Evolutionary conservation across 2,797 vertebrate species (phyloP).

Genomic region (Valencia hispanica): DNA sequence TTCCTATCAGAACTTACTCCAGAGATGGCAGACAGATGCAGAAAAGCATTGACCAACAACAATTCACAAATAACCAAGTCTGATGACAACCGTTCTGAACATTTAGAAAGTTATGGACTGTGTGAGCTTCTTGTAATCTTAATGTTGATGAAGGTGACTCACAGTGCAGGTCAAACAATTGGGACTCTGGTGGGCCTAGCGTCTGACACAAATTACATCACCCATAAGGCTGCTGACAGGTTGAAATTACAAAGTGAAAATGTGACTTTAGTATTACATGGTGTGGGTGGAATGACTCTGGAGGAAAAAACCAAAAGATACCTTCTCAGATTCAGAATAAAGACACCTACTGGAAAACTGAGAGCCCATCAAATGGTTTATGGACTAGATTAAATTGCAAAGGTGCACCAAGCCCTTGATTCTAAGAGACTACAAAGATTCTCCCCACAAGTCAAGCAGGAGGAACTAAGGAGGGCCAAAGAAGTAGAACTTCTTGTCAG

Average conservation of each 20-base stretch:
- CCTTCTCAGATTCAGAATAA: too few species aligned
- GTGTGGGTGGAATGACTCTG: too few species aligned
- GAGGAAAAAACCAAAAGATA: too few species aligned
- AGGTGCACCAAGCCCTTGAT: conserved; percentile 24
- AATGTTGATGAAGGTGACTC: conserved; percentile 27
- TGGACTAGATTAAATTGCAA: not conserved
- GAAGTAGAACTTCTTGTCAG: not conserved
- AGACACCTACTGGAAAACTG: conserved; percentile 2
- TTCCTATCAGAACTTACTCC: not conserved
- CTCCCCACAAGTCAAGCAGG: too few species aligned
- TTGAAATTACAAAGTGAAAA: too few species aligned
- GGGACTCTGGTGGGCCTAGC: conserved; percentile 3
- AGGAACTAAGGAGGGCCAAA: conserved; percentile 6
- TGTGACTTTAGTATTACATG: too few species aligned
- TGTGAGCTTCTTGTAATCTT: conserved; percentile 18
- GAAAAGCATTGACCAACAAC: not conserved
- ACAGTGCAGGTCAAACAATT: conserved; percentile 30
- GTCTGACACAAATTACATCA: too few species aligned
- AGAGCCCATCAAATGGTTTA: not conserved
- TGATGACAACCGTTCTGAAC: not conserved
- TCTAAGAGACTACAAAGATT: conserved; percentile 17
- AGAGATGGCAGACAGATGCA: too few species aligned
- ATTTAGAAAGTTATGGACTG: not conserved
- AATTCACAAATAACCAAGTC: not conserved
- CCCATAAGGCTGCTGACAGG: too few species aligned